A percentile compares a stretch with the other conserved stretches of the same genome.
phyloP scores from a whole-genome alignment of 2,888 invertebrate genomes.

The Dolomedes plantarius region DNA sequence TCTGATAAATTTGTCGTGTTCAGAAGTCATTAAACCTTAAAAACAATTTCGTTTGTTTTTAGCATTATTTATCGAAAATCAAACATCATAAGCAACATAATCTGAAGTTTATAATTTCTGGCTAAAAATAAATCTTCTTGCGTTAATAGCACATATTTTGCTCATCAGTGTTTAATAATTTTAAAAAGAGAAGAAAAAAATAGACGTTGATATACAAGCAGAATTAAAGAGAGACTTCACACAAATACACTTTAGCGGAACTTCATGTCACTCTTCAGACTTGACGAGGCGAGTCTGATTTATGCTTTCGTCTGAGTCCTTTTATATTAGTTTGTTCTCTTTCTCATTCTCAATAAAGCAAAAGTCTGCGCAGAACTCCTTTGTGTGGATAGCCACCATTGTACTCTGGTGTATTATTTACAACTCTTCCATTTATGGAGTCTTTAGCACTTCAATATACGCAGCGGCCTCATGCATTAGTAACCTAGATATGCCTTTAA shows the following conservation, averaged over 20 bases:
- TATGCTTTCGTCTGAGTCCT: background rate
- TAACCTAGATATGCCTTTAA: background rate
- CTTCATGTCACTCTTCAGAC: background rate
- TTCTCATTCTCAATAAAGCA: background rate
- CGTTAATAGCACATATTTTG: too few species aligned
- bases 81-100: too few species aligned
- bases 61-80: too few species aligned
- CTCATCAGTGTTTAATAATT: too few species aligned
- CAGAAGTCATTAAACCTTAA: too few species aligned
- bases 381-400: background rate
- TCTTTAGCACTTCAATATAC: background rate
- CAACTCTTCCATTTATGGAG: background rate
- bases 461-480: background rate
- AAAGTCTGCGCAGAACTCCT: background rate
- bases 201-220: too few species aligned
- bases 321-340: background rate
- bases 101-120: too few species aligned
- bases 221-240: too few species aligned
- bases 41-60: too few species aligned
- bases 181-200: too few species aligned
- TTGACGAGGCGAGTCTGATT: constrained; percentile 5
- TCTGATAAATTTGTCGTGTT: too few species aligned
- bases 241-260: background rate
- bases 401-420: background rate
- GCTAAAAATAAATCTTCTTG: too few species aligned